Conservation (phyloP, 2,113 vertebrate species). For the Grammomys surdaster region DNA sequence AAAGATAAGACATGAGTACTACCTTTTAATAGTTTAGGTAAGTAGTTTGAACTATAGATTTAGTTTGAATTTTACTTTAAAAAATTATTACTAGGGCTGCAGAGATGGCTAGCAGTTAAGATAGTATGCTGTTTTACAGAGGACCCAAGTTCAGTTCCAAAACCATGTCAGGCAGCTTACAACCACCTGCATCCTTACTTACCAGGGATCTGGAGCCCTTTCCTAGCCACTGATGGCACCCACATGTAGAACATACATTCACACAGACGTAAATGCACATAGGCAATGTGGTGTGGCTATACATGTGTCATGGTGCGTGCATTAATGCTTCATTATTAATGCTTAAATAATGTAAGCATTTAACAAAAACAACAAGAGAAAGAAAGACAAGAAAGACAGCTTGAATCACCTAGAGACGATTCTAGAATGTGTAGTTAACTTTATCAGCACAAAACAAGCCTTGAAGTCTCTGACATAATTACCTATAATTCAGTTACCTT, state of each 20-base stretch:
- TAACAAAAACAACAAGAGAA: conserved; percentile 42
- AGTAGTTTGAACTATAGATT: background rate
- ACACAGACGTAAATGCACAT: background rate
- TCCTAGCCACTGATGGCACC: background rate
- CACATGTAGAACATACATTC: background rate
- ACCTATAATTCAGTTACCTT: conserved; percentile 8
- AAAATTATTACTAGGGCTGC: background rate
- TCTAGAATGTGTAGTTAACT: conserved; percentile 50
- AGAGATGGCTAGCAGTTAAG: background rate
- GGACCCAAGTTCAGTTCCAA: background rate
- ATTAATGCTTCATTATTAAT: background rate
- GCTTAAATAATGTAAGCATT: background rate
- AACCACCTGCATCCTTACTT: background rate
- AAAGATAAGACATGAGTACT: background rate
- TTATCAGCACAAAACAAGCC: conserved; percentile 54
- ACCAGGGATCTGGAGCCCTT: background rate
- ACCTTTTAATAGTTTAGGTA: conserved; percentile 25
- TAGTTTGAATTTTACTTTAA: conserved; percentile 17
- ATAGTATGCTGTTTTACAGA: background rate
- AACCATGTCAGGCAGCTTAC: background rate
- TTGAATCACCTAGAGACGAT: conserved; percentile 23
- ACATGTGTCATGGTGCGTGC: background rate
- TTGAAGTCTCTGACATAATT: conserved; percentile 49
- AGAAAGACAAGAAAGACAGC: background rate
- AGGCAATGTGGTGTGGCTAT: background rate